Evolutionary conservation across 2,113 vertebrate genomes (phyloP).

Genomic region (Cochlearius cochlearius): DNA sequence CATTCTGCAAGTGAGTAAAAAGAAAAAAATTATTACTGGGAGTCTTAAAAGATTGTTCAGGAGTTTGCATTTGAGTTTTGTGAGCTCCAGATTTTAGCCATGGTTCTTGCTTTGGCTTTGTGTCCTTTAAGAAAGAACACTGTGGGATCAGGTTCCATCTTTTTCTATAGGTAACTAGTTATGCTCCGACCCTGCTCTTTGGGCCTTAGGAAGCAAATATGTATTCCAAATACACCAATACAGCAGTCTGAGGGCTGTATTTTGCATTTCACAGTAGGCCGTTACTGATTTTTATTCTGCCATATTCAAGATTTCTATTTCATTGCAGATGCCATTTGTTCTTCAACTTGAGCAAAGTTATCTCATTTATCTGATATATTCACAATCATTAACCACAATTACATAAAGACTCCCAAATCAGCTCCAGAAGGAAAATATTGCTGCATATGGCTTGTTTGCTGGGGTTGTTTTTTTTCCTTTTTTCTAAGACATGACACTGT

Average conservation of each 20-base stretch:
- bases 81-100: not conserved
- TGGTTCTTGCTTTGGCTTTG: not conserved
- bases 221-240: no score
- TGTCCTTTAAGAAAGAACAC: not conserved
- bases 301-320: not conserved
- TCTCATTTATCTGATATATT: not conserved
- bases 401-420: not conserved
- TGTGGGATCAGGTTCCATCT: not conserved
- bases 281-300: not conserved
- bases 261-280: not conserved
- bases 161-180: not conserved
- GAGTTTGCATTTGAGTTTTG: not conserved
- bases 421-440: not conserved
- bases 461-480: not conserved
- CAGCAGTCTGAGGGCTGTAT: not conserved
- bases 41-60: not conserved
- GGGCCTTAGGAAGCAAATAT: not conserved
- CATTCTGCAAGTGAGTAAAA: not conserved
- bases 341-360: not conserved
- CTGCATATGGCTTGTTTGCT: not conserved
- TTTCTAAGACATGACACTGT: not conserved
- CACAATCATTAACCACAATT: not conserved
- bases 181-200: not conserved
- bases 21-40: not conserved
- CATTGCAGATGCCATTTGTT: not conserved